Conservation (phyloP, 2,888 invertebrate species). For the Lucinisca nassula region DNA sequence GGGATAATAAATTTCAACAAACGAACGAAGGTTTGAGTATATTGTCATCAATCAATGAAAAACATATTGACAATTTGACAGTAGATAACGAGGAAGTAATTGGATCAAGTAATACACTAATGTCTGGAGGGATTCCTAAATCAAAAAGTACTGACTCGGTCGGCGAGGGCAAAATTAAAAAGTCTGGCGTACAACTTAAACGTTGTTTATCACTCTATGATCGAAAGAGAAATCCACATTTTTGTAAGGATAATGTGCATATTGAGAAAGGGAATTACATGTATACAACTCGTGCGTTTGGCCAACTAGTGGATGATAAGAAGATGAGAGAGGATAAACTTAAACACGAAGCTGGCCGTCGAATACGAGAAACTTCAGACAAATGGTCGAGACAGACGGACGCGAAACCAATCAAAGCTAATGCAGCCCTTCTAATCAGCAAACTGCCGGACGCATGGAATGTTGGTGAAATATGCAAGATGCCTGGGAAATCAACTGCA, state of each 20-base stretch:
- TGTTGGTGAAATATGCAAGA: too few relatives aligned
- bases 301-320: not conserved
- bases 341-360: not conserved
- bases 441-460: too few relatives aligned
- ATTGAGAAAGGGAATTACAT: not conserved
- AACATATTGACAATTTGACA: not conserved
- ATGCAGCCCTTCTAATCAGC: too few relatives aligned
- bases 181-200: constrained; percentile 26
- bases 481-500: too few relatives aligned
- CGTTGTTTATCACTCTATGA: constrained; percentile 53
- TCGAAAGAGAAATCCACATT: constrained; percentile 49
- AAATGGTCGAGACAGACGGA: too few relatives aligned
- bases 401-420: too few relatives aligned
- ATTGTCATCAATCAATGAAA: not conserved
- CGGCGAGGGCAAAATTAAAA: not conserved
- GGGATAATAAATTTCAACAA: too few relatives aligned
- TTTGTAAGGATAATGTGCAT: constrained; percentile 18
- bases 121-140: not conserved
- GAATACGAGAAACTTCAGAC: too few relatives aligned
- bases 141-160: not conserved
- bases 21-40: too few relatives aligned
- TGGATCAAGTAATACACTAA: not conserved
- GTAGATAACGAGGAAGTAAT: not conserved
- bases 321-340: not conserved
- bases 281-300: not conserved